Conservation (phyloP, 1,140 invertebrate species). For the Scaptodrosophila lebanonensis region DNA sequence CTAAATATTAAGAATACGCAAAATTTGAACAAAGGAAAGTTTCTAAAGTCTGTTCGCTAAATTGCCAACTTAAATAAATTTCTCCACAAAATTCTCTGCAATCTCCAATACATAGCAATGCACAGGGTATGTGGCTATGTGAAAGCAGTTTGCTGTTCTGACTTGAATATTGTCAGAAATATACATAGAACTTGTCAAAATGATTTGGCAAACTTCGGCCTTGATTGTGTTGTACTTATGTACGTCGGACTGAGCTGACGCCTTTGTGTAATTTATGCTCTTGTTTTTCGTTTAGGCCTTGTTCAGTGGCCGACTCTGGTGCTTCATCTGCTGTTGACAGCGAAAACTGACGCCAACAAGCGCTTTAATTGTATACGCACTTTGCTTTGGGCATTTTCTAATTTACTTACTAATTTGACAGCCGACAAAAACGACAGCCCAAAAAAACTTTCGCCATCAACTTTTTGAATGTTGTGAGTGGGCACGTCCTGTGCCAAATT, state of each 20-base stretch:
- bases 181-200: conserved; percentile 40
- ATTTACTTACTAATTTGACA: conserved; percentile 73
- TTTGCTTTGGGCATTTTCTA: conserved; percentile 52
- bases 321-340: conserved; percentile 42
- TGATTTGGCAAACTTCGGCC: conserved; percentile 49
- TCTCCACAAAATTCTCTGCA: no score
- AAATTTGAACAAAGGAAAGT: no score
- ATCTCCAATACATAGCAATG: conserved; percentile 37
- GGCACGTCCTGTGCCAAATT: conserved; percentile 58
- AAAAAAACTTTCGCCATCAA: conserved; percentile 59
- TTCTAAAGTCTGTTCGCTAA: no score
- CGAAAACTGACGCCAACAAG: conserved; percentile 60
- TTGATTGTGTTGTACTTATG: conserved; percentile 27
- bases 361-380: conserved; percentile 1
- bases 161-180: conserved; percentile 62
- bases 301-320: conserved; percentile 1
- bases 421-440: no score
- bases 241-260: no score
- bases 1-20: no score
- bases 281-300: conserved; percentile 44
- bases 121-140: conserved; percentile 43
- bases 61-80: no score
- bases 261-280: conserved; percentile 68
- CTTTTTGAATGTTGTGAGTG: conserved; percentile 49
- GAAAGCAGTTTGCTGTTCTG: conserved; percentile 51